Evolutionary conservation across 1,140 invertebrate genomes (phyloP), one percentile per base, ranked within the genome.

Genomic region (Wasmannia auropunctata): DNA sequence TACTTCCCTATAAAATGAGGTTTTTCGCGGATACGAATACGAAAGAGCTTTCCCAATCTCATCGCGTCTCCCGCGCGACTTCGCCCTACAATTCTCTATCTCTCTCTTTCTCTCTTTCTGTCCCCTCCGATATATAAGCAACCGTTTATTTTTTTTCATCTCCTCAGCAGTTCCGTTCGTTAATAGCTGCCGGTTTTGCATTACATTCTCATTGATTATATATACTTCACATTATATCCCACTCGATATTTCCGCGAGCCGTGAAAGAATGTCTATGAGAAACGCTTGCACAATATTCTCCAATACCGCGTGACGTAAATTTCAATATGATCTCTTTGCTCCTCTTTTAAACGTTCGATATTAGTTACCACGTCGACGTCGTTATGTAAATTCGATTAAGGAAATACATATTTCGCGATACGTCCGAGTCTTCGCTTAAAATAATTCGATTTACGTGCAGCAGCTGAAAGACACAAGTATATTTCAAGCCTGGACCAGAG

Each of bases 121-220:
- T 31, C 16, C 49, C 25, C 25, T 31, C 14, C n/a, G 28, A 72
- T 34, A 19, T 74, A 77, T 81, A 81, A 83, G 37, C 28, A 19
- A 34, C 0, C 49, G n/a, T 46, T 83, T 60, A 81, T 74, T 83
- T 81, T 63, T 62, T 81, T 83, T 46, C 74, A 83, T 83, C 37
- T 83, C 3, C 8, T 58, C 67, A 58, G 37, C 51, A 72, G 40
- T 72, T 72, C 56, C 37, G 67, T 25, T 72, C 28, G 51, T 58
- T 83, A 74, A 83, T 74, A 74, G 25, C 51, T 72, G 25, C n/a
- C 54, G 8, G 37, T 40, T 83, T 83, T 83, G 28, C 79, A 60
- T 83, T 43, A 74, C 40, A 31, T 58, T 58, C 28, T 34, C 49
- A 81, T 81, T 81, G 46, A 81, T 81, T 56, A 58, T 83, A 43